Evolutionary conservation across 2,113 vertebrate species (phyloP).

Genomic region (Mobula birostris): DNA sequence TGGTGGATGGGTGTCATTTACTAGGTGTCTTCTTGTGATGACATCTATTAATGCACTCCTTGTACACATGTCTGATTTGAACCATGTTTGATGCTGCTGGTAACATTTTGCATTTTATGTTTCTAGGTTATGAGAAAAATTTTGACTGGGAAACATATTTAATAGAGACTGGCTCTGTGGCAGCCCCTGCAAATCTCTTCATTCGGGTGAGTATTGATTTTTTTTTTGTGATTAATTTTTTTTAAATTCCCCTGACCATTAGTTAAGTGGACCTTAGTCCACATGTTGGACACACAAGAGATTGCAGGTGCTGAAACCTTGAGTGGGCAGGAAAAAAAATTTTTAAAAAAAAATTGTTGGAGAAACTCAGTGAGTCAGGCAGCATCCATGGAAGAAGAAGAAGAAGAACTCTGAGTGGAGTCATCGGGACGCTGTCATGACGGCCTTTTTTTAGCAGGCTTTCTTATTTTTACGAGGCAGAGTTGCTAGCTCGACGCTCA

Average conservation of each 20-base stretch:
- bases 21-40: neutral
- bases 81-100: neutral
- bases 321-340: too few relatives aligned
- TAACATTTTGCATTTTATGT: neutral
- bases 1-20: neutral
- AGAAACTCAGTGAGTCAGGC: too few relatives aligned
- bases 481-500: too few relatives aligned
- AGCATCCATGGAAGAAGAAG: too few relatives aligned
- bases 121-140: constrained; percentile 65
- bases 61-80: neutral
- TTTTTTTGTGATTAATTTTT: neutral
- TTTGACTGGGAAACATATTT: constrained; percentile 81
- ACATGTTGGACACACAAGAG: too few relatives aligned
- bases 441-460: too few relatives aligned
- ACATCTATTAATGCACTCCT: neutral
- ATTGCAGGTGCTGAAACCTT: neutral
- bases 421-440: too few relatives aligned
- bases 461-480: too few relatives aligned
- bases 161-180: constrained; percentile 61
- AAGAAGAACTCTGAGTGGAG: too few relatives aligned
- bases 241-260: neutral
- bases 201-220: constrained; percentile 69
- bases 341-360: too few relatives aligned
- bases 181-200: constrained; percentile 74
- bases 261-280: neutral